Evolutionary conservation across 2,113 vertebrate genomes (phyloP), one percentile per base, ranked within the genome.

Genomic region (Pseudopodoces humilis): DNA sequence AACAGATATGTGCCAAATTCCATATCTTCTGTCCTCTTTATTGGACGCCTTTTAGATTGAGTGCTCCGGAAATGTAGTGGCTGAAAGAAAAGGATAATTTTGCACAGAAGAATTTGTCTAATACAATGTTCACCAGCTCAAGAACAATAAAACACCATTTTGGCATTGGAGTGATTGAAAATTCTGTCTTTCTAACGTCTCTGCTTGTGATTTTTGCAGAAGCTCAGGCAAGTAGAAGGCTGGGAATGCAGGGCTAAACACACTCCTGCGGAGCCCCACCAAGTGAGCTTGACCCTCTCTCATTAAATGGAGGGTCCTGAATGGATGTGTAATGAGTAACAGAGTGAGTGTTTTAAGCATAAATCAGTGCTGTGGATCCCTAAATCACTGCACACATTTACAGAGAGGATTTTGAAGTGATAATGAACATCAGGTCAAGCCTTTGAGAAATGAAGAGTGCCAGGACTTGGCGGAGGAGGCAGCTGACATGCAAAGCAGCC

Each of bases 11-110:
- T 78, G 90, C 83, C 92, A 93, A 88, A 85, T 78, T 92, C 80
- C 72, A 93, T 94, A 90, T 96, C 92, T 93, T 70, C 53, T 3
- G 2, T 74, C 72, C 58, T 94, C 88, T 88, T 94, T 94, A 75
- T 94, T 90, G 83, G 88, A 81, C 10, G 60, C 53, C 49, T 95
- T 62, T 90, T 92, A 88, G 92, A 96, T 37, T 87, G 71, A 94
- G 83, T 71, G 62, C 44, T 88, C 65, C 0, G 4, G 76, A 96
- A 92, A 90, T 52, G 56, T 13, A 77, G 74, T 33, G 76, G 23
- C 60, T 93, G 94, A 95, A 94, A 83, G 72, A 70, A 86, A 88
- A 71, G 88, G 83, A 96, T 82, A 74, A 86, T 90, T 86, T 70
- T 56, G 68, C 22, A 20, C n/a, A 65, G 64, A 92, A 78, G 60